Evolutionary conservation across 2,113 vertebrate species (phyloP), one percentile per base, ranked within the genome.

Genomic region (Heterochromis multidens): DNA sequence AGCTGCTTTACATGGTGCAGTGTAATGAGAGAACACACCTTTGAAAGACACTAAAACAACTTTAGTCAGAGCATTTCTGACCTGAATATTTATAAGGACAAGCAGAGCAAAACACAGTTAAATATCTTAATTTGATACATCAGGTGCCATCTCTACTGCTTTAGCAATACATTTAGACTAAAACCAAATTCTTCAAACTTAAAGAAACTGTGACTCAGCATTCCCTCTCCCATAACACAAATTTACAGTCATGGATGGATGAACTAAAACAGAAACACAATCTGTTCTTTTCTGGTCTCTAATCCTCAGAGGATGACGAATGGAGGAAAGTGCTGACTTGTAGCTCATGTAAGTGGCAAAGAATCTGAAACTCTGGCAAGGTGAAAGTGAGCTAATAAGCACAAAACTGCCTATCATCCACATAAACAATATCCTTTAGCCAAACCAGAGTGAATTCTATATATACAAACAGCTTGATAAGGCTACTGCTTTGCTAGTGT

Each of bases 11-110:
- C 90, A 90, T 21, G 77, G 21, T 52, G 74, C 86, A 65, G 77
- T 8, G 88, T 90, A 88, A 92, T 81, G 79, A 92, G 85, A 85
- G 70, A 80, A 82, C 23, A 31, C 86, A 80, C 84, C 88, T 93
- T 72, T 85, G 63, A 89, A 90, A 88, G 79, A 58, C 79, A 89
- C 60, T 80, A 54, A 80, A 88, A 84, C 82, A 80, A 87, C 37
- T 88, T 82, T 33, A 82, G 54, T 65, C 52, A 27, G 40, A 61
- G 80, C 29, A 3, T 86, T 60, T 88, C 59, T 61, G 84, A 82
- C 82, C 77, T 87, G 86, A 89, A 87, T 91, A 83, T 91, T 90
- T 78, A 88, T 57, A 65, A 12, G 13, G 11, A 80, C 60, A 61
- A 65, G 84, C 63, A 29, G 65, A 83, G 59, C 60, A 46, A 80